phyloP scores from a whole-genome alignment of 2,888 invertebrate species.

The Leucoptera coffeella region DNA sequence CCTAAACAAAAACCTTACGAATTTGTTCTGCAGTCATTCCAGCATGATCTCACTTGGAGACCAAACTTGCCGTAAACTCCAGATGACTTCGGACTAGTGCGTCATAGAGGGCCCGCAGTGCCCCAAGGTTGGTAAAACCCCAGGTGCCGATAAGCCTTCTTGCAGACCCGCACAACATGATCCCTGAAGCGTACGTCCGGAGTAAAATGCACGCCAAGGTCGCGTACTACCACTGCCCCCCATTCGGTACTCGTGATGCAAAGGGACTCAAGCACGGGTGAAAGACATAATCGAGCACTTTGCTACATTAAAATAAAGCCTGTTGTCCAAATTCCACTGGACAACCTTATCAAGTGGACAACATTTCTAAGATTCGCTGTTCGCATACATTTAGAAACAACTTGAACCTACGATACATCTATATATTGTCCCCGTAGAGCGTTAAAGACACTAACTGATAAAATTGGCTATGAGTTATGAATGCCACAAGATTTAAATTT shows the following conservation, averaged over 20 bases:
- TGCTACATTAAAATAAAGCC: not conserved
- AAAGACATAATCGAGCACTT: not conserved
- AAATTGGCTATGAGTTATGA: no score
- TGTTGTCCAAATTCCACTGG: not conserved
- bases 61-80: slow-evolving; percentile 6
- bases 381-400: no score
- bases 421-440: no score
- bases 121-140: slow-evolving; percentile 5
- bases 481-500: no score
- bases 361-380: no score
- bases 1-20: no score
- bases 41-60: slow-evolving; percentile 5
- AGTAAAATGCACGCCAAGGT: slow-evolving; percentile 1
- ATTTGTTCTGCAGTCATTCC: no score
- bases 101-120: slow-evolving; percentile 4
- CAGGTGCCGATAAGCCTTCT: slow-evolving; percentile 4
- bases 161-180: slow-evolving; percentile 4
- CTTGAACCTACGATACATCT: no score
- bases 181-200: slow-evolving; percentile 3
- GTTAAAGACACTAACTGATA: no score
- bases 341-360: slow-evolving; percentile 1
- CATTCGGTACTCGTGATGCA: not conserved
- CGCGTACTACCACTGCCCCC: not conserved
- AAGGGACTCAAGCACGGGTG: not conserved
- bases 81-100: slow-evolving; percentile 6